phyloP scores from a whole-genome alignment of 1,140 invertebrate species.

The Vanessa tameamea region DNA sequence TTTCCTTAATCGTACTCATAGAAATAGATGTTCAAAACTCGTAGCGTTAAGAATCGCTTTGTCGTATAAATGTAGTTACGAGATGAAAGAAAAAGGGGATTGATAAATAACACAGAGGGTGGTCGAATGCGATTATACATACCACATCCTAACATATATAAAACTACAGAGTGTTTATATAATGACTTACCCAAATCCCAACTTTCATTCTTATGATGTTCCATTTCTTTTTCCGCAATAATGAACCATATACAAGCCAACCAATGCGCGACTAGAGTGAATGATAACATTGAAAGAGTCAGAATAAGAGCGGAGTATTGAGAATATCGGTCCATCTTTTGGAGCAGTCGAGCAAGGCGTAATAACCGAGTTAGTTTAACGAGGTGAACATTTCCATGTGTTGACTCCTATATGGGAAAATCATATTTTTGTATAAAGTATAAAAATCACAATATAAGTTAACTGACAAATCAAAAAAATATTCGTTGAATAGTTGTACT shows the following conservation, averaged over 20 bases:
- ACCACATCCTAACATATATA: neutral
- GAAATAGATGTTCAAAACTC: too few relatives aligned
- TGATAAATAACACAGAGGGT: constrained; percentile 10
- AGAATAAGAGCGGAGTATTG: constrained; percentile 98
- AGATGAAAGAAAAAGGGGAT: constrained; percentile 8
- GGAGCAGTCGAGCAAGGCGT: constrained; percentile 94
- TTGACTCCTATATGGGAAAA: constrained; percentile 61
- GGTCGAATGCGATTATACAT: neutral
- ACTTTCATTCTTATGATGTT: constrained; percentile 83
- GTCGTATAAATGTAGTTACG: neutral
- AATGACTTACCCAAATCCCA: constrained; percentile 87
- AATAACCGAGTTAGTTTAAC: constrained; percentile 97
- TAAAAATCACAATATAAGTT: constrained; percentile 10
- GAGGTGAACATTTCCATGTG: constrained; percentile 92
- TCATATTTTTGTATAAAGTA: constrained; percentile 5
- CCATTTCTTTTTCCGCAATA: constrained; percentile 94
- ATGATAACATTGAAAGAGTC: constrained; percentile 96
- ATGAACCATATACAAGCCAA: constrained; percentile 99
- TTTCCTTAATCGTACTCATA: too few relatives aligned
- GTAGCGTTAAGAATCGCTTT: neutral
- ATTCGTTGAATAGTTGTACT: neutral
- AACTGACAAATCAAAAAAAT: neutral
- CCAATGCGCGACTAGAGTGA: constrained; percentile 98
- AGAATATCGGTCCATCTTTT: constrained; percentile 97
- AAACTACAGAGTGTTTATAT: neutral